Base-by-base conservation (phyloP, 2,797 vertebrate species). In the Myotis vivesi region DNA sequence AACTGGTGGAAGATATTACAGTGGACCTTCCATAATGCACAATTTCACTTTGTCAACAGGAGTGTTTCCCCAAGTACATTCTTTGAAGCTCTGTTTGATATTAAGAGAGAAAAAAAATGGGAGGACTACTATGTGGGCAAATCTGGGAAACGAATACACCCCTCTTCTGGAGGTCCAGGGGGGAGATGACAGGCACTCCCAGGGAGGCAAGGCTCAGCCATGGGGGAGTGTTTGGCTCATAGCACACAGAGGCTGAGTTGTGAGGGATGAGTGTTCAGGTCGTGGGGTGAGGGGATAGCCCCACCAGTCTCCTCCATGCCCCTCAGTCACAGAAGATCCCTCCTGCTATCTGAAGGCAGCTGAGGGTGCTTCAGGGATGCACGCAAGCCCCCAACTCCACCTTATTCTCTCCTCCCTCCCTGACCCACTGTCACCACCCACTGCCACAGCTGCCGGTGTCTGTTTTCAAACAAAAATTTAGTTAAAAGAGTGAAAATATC, bases 371-470 rank as follows among this genome's bases (percentile, higher is more conserved):
- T 87, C 7, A 19, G 28, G 22, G 51, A 11, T 36, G 46, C 46
- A 66, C 55, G 16, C 46, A 72, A 38, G 72, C 62, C 55, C 66
- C 77, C 36, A 81, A 66, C 19, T 51, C n/a, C 15, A 59, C n/a
- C 17, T 64, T 20, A 8, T 95, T 95, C 98, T 46, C 38, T 53
- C 95, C 96, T 71, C 92, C 94, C 94, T 49, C 53, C 30, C 7
- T 36, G 8, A 25, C 41, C 33, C 23, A 51, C 7, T 49, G 28
- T 33, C 68, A 76, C 46, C 36, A 36, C 16, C 66, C 17, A 49
- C 22, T 57, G 38, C 62, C 64, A 72, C 73, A 96, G 96, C 88
- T 95, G 97, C 66, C 59, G 0, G 41, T 77, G 28, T 64, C 59
- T 64, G 30, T 79, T 88, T 88, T 73, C 28, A 77, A 94, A 85